These are phyloP conservation scores for Araneus ventricosus DNA, from an alignment of 1,140 invertebrate species.

Conservation along the genomic window DNA sequence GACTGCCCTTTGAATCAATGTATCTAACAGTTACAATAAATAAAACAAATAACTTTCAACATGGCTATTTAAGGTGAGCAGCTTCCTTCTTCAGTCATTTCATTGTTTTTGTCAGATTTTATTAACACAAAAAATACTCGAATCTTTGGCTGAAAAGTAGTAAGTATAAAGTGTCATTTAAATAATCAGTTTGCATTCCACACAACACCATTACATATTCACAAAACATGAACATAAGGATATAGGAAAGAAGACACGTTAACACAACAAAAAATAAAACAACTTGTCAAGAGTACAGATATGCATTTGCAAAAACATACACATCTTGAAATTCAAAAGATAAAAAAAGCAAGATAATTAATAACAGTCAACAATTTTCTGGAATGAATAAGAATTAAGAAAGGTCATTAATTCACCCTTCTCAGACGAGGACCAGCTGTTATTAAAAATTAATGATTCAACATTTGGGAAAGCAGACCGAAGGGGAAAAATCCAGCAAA, in stretches of 20 bases:
- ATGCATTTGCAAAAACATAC: not conserved
- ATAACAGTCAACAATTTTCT: not conserved
- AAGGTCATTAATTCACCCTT: not conserved
- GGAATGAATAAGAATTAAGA: not conserved
- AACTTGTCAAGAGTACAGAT: not conserved
- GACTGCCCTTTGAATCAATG: conserved; percentile 69
- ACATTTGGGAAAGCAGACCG: not conserved
- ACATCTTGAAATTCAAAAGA: not conserved
- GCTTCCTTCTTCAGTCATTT: conserved; percentile 53
- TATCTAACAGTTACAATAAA: conserved; percentile 70
- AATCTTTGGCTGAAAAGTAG: conserved; percentile 60
- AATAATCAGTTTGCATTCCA: not conserved
- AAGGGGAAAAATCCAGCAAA: too few relatives aligned
- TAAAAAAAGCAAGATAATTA: not conserved
- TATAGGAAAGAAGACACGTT: not conserved
- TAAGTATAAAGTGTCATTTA: conserved; percentile 26
- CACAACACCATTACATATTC: conserved; percentile 22
- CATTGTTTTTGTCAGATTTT: not conserved
- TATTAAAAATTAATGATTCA: not conserved
- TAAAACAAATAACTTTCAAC: conserved; percentile 72
- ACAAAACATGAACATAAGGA: conserved; percentile 14
- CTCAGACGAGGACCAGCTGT: not conserved
- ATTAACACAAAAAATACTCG: conserved; percentile 46
- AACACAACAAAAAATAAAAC: not conserved
- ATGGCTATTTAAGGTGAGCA: conserved; percentile 69